phyloP scores from a whole-genome alignment of 1,140 invertebrate species.

The Delia radicum region DNA sequence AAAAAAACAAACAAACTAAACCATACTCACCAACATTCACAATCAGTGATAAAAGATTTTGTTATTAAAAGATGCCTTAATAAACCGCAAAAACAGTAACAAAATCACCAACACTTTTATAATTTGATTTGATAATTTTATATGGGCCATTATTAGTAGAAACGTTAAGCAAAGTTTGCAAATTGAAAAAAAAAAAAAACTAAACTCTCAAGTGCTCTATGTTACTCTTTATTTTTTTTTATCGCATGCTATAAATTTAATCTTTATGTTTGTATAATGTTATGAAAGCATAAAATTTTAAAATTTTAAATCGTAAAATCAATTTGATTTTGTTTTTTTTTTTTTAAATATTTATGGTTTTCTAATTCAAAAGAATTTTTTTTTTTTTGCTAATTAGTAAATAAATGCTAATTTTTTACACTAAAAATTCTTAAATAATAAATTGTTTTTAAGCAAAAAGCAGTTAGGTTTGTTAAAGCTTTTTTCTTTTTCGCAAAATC shows the following conservation, averaged over 20 bases:
- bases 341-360: neutral
- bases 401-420: neutral
- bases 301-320: neutral
- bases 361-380: neutral
- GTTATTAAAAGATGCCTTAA: neutral
- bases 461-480: no score
- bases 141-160: neutral
- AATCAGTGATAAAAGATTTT: neutral
- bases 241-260: neutral
- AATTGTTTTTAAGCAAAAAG: no score
- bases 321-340: neutral
- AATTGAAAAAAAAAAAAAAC: neutral
- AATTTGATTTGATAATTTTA: neutral
- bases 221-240: no score
- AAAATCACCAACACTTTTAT: neutral
- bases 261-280: no score
- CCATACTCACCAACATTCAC: neutral
- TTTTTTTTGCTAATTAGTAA: neutral
- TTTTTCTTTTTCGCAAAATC: neutral
- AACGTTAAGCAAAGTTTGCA: neutral
- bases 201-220: neutral
- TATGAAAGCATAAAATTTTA: neutral
- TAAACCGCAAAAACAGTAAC: neutral
- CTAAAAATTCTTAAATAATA: neutral
- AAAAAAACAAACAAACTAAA: no score